Evolutionary conservation across 2,888 invertebrate species (phyloP).

Genomic region (Hyppa rectilinea): DNA sequence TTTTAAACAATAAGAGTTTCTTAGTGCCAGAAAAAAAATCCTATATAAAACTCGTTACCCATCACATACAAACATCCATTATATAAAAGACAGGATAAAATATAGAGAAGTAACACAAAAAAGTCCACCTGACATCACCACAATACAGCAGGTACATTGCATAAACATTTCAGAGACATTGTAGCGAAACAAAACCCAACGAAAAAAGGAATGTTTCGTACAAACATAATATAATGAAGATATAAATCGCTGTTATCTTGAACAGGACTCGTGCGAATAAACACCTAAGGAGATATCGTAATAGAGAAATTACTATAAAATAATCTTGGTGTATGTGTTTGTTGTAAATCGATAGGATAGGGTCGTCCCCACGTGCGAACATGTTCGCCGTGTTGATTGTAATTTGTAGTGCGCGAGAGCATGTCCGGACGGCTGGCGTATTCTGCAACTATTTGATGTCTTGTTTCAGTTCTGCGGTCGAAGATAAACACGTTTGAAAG

Average conservation of each 20-base stretch:
- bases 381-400: conserved; percentile 89
- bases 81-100: conserved; percentile 44
- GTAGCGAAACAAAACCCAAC: conserved; percentile 43
- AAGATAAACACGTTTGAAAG: conserved; percentile 43
- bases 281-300: conserved; percentile 75
- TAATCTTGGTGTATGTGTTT: conserved; percentile 78
- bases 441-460: conserved; percentile 75
- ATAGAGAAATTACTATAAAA: conserved; percentile 90
- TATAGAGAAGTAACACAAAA: conserved; percentile 52
- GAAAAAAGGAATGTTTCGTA: conserved; percentile 51
- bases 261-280: conserved; percentile 64
- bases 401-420: conserved; percentile 89
- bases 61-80: conserved; percentile 29
- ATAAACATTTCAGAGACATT: conserved; percentile 59
- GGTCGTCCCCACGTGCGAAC: conserved; percentile 87
- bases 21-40: not conserved
- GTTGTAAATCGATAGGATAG: conserved; percentile 87
- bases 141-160: conserved; percentile 50
- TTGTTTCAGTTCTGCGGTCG: conserved; percentile 44
- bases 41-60: conserved; percentile 21
- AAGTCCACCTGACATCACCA: conserved; percentile 45
- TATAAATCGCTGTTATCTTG: conserved; percentile 68
- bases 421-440: conserved; percentile 75
- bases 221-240: conserved; percentile 68
- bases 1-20: conserved; percentile 10